phyloP scores from a whole-genome alignment of 2,888 invertebrate genomes.

The Julus scanicus region DNA sequence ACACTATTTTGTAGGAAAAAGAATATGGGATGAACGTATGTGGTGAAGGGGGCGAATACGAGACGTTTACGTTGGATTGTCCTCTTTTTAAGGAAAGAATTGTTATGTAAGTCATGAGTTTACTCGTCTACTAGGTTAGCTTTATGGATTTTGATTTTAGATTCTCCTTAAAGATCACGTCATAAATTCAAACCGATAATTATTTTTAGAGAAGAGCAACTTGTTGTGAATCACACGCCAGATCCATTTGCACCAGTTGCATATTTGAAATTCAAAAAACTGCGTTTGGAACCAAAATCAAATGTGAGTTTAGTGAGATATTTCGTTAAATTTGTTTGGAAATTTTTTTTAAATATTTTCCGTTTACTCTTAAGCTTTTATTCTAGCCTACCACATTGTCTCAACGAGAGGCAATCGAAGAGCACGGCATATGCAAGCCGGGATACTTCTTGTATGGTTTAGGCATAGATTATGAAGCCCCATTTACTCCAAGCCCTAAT shows the following conservation, averaged over 20 bases:
- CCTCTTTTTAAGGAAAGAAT: slow-evolving; percentile 92
- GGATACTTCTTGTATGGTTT: slow-evolving; percentile 39
- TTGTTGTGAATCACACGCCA: slow-evolving; percentile 87
- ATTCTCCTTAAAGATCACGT: no score
- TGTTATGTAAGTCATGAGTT: slow-evolving; percentile 79
- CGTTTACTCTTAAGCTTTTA: background rate
- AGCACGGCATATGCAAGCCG: slow-evolving; percentile 8
- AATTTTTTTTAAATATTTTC: background rate
- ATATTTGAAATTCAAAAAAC: slow-evolving; percentile 86
- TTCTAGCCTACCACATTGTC: background rate
- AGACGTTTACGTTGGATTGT: slow-evolving; percentile 97
- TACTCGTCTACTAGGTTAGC: no score
- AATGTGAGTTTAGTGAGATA: slow-evolving; percentile 59
- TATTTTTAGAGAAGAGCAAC: slow-evolving; percentile 79
- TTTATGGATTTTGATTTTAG: no score
- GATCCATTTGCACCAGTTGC: slow-evolving; percentile 96
- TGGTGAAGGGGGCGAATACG: slow-evolving; percentile 99
- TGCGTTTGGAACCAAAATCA: slow-evolving; percentile 79
- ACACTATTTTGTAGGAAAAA: slow-evolving; percentile 69
- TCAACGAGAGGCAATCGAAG: slow-evolving; percentile 48
- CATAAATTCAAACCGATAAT: no score
- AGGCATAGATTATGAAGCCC: background rate
- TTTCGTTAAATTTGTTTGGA: background rate
- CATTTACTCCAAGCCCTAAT: background rate
- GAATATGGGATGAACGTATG: slow-evolving; percentile 95